Percentiles rank a stretch among this genome's conserved stretches.
Evolutionary conservation across 2,797 vertebrate genomes (phyloP).

Genomic region (Bucorvus abyssinicus): DNA sequence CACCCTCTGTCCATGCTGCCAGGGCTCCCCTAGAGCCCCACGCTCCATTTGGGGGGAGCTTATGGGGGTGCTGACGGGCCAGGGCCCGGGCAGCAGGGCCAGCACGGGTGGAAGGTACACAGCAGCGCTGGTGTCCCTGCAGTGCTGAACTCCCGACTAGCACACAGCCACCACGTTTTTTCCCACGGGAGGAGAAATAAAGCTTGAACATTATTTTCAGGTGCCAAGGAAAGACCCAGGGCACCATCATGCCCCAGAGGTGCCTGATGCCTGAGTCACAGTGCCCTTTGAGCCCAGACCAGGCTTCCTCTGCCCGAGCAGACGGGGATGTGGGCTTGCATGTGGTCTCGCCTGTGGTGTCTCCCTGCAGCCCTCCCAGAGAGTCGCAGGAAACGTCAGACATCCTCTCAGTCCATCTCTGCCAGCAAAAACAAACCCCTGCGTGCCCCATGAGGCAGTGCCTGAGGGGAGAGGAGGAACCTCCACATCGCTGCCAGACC

Average conservation of each 20-base stretch:
- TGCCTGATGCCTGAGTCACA: background rate
- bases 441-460: fast-evolving
- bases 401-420: background rate
- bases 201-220: background rate
- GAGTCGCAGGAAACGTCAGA: background rate
- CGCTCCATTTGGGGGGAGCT: background rate
- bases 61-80: fast-evolving
- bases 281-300: background rate
- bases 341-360: fast-evolving
- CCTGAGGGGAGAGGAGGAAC: background rate
- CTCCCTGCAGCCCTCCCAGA: background rate
- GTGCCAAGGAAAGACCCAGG: background rate
- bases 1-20: background rate
- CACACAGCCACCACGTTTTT: background rate
- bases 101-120: background rate
- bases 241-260: fast-evolving
- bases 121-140: background rate
- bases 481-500: background rate
- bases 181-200: background rate
- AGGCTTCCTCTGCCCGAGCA: background rate
- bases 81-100: background rate
- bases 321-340: background rate
- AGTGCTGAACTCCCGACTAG: background rate
- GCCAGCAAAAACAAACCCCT: background rate
- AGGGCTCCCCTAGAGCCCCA: background rate